Evolutionary conservation across 2,797 vertebrate genomes (phyloP), one percentile per base, ranked within the genome.

Genomic region (Eidolon dupreanum): DNA sequence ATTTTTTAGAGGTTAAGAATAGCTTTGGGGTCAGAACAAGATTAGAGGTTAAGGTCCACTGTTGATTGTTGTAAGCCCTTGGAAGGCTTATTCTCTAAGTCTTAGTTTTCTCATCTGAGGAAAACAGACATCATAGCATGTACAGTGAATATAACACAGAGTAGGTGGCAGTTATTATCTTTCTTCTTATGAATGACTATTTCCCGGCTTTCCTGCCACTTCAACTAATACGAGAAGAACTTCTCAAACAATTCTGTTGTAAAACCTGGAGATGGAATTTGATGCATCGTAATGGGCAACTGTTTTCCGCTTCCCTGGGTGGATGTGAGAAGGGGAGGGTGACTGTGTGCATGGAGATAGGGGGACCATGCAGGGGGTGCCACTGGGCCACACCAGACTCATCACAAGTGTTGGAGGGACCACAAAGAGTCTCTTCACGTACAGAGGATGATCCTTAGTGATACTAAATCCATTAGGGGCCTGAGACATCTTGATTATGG

Each of bases 361-460:
- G 17, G 33, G 93, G 20, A 89, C 85, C 57, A 0, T 0, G 2
- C 2, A n/a, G 26, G 41, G 22, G 38, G 8, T 5, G 31, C 53
- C 0, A 10, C 77, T 57, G 0, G 0, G 73, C 8, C 6, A 13
- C 4, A 46, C 33, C 0, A 8, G 11, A 11, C 66, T 41, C 66
- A 36, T 8, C 61, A 13, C 49, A 28, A 9, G 46, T 13, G 22
- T 51, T 74, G 38, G 28, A 20, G n/a, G 79, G 8, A 11, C 61
- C 10, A 2, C 16, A 13, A 73, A 46, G 28, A 8, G 22, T 38
- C 2, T 6, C 15, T 24, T 31, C 49, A 11, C 41, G 33, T 43
- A n/a, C 8, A 13, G 12, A 26, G 31, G 41, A 49, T 46, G 26
- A 28, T 57, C 66, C 2, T 63, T 19, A 3, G 31, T 38, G 19